Evolutionary conservation across 1,140 invertebrate species (phyloP).

Genomic region (Leptinotarsa texana): DNA sequence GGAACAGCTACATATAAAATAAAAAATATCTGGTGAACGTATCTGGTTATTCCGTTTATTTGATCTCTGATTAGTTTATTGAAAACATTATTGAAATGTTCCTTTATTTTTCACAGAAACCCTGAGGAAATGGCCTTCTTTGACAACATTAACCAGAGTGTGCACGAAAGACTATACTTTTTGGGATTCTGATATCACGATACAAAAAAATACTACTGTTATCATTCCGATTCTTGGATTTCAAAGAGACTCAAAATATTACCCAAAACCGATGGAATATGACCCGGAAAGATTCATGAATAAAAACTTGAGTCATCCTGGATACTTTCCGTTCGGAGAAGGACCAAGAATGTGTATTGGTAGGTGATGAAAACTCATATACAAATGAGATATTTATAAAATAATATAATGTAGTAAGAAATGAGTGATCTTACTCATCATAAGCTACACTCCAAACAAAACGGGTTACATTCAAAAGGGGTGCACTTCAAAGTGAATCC

Average conservation of each 20-base stretch:
- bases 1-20: too few relatives aligned
- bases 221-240: slow-evolving; percentile 12
- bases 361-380: background rate
- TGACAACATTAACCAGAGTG: slow-evolving; percentile 13
- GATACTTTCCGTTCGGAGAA: slow-evolving; percentile 23
- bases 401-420: background rate
- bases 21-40: too few relatives aligned
- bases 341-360: slow-evolving; percentile 31
- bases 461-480: too few relatives aligned
- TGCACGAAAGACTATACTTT: slow-evolving; percentile 20
- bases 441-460: too few relatives aligned
- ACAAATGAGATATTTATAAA: background rate
- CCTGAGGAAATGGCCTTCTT: background rate
- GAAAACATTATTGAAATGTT: too few relatives aligned
- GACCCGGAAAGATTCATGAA: slow-evolving; percentile 17
- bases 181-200: background rate
- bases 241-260: slow-evolving; percentile 24
- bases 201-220: slow-evolving; percentile 2
- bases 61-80: too few relatives aligned
- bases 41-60: too few relatives aligned
- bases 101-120: slow-evolving; percentile 3
- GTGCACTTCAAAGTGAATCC: background rate
- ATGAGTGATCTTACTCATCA: background rate
- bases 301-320: background rate
- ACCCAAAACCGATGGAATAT: slow-evolving; percentile 17